Conservation (phyloP, 1,140 invertebrate genomes). For the Heterodera schachtii region DNA sequence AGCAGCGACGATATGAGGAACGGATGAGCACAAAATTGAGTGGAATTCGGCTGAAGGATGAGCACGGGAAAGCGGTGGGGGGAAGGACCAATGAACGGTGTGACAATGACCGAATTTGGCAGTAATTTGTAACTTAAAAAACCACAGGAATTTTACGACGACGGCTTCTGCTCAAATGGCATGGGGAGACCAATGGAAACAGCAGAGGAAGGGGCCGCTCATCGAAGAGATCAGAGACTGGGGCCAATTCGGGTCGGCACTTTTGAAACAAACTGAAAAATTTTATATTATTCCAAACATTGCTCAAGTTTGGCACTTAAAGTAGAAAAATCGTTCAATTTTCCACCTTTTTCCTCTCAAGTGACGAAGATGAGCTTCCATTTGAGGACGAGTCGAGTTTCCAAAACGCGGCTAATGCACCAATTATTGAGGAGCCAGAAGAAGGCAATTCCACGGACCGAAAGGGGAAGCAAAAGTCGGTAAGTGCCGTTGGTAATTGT, state of each 20-base stretch:
- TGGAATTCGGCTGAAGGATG: neutral
- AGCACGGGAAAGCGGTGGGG: neutral
- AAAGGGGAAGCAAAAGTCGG: too few species aligned
- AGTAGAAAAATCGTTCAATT: too few species aligned
- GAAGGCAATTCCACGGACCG: neutral
- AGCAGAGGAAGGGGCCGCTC: neutral
- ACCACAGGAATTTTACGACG: neutral
- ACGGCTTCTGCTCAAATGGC: neutral
- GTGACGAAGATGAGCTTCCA: neutral
- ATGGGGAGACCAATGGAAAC: neutral
- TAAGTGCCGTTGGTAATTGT: neutral
- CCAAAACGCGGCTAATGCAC: neutral
- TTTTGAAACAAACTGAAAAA: too few species aligned
- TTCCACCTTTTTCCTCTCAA: too few species aligned
- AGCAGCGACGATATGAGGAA: neutral
- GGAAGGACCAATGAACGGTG: neutral
- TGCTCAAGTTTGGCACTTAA: too few species aligned
- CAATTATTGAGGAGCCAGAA: neutral
- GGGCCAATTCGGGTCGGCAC: neutral
- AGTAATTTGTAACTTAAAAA: too few species aligned
- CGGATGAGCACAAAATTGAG: neutral
- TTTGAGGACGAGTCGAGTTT: neutral
- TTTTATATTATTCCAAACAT: too few species aligned
- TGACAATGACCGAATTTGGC: too few species aligned
- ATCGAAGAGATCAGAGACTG: neutral